phyloP scores from a whole-genome alignment of 2,888 invertebrate species.

The Nebria brevicollis region DNA sequence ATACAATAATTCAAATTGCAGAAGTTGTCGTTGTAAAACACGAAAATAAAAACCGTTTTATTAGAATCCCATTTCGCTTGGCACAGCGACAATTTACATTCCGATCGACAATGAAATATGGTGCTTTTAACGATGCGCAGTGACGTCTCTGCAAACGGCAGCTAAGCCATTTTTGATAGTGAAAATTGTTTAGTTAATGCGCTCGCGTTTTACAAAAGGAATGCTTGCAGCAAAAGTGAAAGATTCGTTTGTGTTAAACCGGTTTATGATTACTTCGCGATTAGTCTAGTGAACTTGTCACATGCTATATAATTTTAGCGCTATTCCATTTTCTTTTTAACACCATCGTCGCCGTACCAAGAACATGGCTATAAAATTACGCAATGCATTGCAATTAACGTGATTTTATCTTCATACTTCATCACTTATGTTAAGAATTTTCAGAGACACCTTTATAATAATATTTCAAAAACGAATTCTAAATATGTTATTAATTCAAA shows the following conservation, averaged over 20 bases:
- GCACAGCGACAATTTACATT: neutral
- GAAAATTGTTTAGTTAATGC: constrained; percentile 24
- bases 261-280: constrained; percentile 17
- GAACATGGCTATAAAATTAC: neutral
- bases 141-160: neutral
- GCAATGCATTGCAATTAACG: neutral
- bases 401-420: neutral
- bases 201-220: constrained; percentile 6
- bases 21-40: neutral
- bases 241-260: constrained; percentile 31
- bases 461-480: too few species aligned
- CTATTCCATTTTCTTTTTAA: neutral
- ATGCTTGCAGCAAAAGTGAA: constrained; percentile 19
- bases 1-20: neutral
- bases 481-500: too few species aligned
- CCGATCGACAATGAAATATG: neutral
- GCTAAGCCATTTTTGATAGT: constrained; percentile 21
- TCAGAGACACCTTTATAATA: too few species aligned
- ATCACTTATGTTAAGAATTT: too few species aligned
- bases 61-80: neutral
- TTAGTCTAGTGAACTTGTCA: constrained; percentile 1
- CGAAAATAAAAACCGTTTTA: neutral
- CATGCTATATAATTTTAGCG: neutral
- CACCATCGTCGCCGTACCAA: neutral
- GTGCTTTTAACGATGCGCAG: neutral